Conservation (phyloP, 2,888 invertebrate genomes). For the Conistra vaccinii region DNA sequence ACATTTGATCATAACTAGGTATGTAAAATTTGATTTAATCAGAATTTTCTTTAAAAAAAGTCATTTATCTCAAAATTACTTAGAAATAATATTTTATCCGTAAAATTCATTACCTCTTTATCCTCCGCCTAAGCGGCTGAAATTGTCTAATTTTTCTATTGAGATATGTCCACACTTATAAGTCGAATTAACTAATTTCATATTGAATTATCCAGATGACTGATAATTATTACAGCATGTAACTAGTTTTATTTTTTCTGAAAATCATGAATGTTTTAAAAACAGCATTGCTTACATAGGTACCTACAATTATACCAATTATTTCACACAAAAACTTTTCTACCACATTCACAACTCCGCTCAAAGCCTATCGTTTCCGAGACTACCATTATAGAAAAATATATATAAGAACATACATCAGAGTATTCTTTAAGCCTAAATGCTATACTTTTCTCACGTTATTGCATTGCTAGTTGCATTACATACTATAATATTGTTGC, state of each 20-base stretch:
- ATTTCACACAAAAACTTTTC: slow-evolving; percentile 33
- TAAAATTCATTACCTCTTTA: slow-evolving; percentile 39
- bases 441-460: slow-evolving; percentile 62
- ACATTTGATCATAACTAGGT: slow-evolving; percentile 1
- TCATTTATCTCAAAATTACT: neutral
- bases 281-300: slow-evolving; percentile 42
- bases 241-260: slow-evolving; percentile 34
- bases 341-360: slow-evolving; percentile 57
- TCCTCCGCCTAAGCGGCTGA: slow-evolving; percentile 30
- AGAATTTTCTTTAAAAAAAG: neutral
- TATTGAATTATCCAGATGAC: slow-evolving; percentile 14
- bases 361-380: slow-evolving; percentile 58
- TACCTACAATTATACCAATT: slow-evolving; percentile 27
- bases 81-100: slow-evolving; percentile 46
- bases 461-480: slow-evolving; percentile 77
- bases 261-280: slow-evolving; percentile 40
- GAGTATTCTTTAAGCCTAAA: slow-evolving; percentile 64
- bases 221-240: slow-evolving; percentile 28
- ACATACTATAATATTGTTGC: slow-evolving; percentile 64
- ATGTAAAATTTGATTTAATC: slow-evolving; percentile 19
- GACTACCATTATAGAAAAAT: slow-evolving; percentile 65
- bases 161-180: slow-evolving; percentile 61
- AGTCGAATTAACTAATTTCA: slow-evolving; percentile 41
- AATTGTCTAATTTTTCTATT: slow-evolving; percentile 47
- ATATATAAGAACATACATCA: slow-evolving; percentile 61